These are phyloP conservation scores for Pandemis cinnamomeana DNA, from an alignment of 2,888 invertebrate species.

Conservation along the genomic window DNA sequence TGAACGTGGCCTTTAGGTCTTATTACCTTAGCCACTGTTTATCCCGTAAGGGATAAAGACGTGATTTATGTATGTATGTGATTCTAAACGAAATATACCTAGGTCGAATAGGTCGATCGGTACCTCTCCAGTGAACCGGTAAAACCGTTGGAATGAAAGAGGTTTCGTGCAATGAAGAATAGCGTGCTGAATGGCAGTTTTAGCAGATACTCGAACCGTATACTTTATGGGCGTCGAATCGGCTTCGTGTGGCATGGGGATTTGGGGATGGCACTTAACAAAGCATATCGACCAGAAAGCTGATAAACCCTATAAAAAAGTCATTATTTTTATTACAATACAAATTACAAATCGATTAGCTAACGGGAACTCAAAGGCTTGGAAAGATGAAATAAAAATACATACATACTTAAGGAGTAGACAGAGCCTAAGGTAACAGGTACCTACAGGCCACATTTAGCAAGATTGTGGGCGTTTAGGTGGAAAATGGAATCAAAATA, in stretches of 20 bases:
- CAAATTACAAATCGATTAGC: constrained; percentile 6
- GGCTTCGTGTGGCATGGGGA: constrained; percentile 17
- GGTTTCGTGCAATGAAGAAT: constrained; percentile 25
- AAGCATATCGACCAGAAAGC: neutral
- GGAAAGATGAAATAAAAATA: neutral
- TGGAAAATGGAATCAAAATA: too few species aligned
- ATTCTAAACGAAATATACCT: neutral
- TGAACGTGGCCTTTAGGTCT: too few species aligned
- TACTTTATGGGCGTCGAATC: constrained; percentile 28
- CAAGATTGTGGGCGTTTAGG: too few species aligned
- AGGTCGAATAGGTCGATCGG: too few species aligned
- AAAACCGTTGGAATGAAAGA: neutral
- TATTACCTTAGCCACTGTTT: too few species aligned
- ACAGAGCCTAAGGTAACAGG: too few species aligned
- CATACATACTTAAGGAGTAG: too few species aligned
- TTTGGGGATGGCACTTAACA: neutral
- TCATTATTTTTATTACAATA: neutral
- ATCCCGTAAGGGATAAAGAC: too few species aligned
- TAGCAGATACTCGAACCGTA: constrained; percentile 20
- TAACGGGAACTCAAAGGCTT: neutral
- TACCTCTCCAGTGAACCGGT: neutral
- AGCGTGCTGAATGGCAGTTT: constrained; percentile 29
- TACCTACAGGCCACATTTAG: too few species aligned
- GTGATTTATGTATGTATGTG: too few species aligned
- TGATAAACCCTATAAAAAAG: neutral